phyloP scores from a whole-genome alignment of 2,113 vertebrate genomes.

The Periophthalmus modestus region DNA sequence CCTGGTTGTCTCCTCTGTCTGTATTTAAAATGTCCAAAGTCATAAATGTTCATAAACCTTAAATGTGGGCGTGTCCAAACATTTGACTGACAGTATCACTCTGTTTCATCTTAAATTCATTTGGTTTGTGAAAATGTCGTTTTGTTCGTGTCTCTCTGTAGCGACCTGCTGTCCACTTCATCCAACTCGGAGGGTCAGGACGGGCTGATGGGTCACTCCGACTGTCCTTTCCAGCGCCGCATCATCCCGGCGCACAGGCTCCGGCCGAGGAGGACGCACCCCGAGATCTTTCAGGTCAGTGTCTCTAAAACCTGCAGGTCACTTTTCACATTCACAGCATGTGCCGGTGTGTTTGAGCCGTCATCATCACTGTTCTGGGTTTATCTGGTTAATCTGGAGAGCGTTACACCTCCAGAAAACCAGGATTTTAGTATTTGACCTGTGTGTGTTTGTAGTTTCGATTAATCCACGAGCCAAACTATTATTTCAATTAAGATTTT shows the following conservation, averaged over 20 bases:
- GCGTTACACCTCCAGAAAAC: no score
- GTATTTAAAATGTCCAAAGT: no score
- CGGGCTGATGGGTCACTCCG: slow-evolving; percentile 75
- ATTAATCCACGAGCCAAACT: no score
- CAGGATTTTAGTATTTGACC: no score
- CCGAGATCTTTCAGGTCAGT: slow-evolving; percentile 86
- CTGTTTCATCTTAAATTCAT: background rate
- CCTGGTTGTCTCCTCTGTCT: no score
- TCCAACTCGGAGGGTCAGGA: slow-evolving; percentile 92
- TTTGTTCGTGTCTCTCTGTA: slow-evolving; percentile 52
- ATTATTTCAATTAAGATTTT: no score
- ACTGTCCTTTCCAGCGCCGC: slow-evolving; percentile 87
- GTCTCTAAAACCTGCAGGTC: background rate
- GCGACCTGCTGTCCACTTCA: slow-evolving; percentile 88
- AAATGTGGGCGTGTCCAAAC: no score
- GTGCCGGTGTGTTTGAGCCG: background rate
- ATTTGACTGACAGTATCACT: no score
- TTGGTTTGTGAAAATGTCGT: background rate
- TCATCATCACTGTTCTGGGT: background rate
- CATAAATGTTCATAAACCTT: no score
- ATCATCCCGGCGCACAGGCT: slow-evolving; percentile 85
- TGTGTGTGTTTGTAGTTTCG: no score
- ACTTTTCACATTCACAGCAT: background rate
- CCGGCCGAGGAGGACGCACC: slow-evolving; percentile 85
- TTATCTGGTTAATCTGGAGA: background rate